These are phyloP conservation scores for Ophion obscuratus DNA, from an alignment of 2,888 invertebrate species.

Conservation along the genomic window DNA sequence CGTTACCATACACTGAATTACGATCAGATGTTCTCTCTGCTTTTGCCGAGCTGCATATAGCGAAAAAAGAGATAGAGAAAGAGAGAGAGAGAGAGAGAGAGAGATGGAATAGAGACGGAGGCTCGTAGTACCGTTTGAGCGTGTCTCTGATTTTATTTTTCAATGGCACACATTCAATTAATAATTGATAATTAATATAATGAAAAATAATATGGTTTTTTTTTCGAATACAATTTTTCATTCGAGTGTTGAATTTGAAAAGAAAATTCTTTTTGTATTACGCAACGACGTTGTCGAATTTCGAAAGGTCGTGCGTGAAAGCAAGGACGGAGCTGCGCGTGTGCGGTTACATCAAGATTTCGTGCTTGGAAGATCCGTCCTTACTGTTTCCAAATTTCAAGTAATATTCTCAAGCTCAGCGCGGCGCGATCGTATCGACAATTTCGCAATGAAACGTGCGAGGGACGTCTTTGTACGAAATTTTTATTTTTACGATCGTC, in stretches of 20 bases:
- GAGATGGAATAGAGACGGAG: too few species aligned
- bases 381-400: slow-evolving; percentile 48
- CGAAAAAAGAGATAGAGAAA: background rate
- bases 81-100: too few species aligned
- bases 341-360: slow-evolving; percentile 27
- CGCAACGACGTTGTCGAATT: slow-evolving; percentile 41
- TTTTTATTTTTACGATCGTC: slow-evolving; percentile 50
- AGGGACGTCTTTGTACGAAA: slow-evolving; percentile 25
- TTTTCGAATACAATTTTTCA: background rate
- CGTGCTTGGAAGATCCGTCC: slow-evolving; percentile 51
- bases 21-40: slow-evolving; percentile 48
- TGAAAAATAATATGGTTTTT: background rate
- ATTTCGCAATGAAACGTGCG: slow-evolving; percentile 56
- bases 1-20: slow-evolving; percentile 59
- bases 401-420: slow-evolving; percentile 38
- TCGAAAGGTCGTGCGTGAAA: slow-evolving; percentile 58
- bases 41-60: background rate
- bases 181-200: too few species aligned
- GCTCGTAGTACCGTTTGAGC: too few species aligned
- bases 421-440: slow-evolving; percentile 22
- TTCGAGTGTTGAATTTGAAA: background rate
- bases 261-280: slow-evolving; percentile 15
- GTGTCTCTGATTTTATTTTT: too few species aligned
- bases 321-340: slow-evolving; percentile 47
- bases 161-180: too few species aligned